Base-by-base conservation (phyloP, 2,797 vertebrate genomes). In the Clarias fuscus region DNA sequence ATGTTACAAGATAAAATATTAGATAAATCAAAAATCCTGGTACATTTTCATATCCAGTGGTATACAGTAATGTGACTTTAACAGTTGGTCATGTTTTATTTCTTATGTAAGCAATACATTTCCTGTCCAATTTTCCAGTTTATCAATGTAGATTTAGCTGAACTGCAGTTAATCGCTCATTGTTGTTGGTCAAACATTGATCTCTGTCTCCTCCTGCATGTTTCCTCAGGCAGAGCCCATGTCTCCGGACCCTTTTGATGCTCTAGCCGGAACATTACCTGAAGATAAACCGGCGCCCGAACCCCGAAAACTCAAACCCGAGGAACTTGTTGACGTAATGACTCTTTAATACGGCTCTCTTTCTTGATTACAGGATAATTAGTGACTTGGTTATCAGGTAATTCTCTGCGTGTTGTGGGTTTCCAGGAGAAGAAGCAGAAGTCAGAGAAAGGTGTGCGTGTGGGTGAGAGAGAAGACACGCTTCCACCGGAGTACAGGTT, bases 251-350 rank as follows among this genome's bases (percentile, higher is more conserved):
- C 93, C 94, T 87, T 91, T 96, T 37, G 56, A 87, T 0, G 93
- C 92, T 88, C 91, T 95, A 1, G 48, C 86, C 0, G 93, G 93
- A 90, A 88, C 86, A 0, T 84, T 95, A 78, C 83, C 91, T 6
- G 58, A 40, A 27, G 86, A 93, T 43, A 76, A 73, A 89, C 92
- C 93, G 3, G 91, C 87, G 73, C 92, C 93, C 4, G 88, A 94
- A 84, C 15, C 88, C 33, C 92, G 94, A 2, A 86, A 94, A 89
- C 87, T 94, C 85, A 92, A 85, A 88, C 94, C 95, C 3, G 91
- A 93, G 76, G 93, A 95, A 84, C 88, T 95, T 0, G 92, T 96
- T 53, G 82, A 90, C 81, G 95, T 96, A 94, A 7, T 20, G 7
- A 40, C 22, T 20, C 43, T 40, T 62, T 33, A 24, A 11, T 61